Percentiles rank a stretch among this genome's conserved stretches.
These are phyloP conservation scores for Desmodus rotundus DNA, from an alignment of 2,113 vertebrate genomes.

Conservation along the genomic window DNA sequence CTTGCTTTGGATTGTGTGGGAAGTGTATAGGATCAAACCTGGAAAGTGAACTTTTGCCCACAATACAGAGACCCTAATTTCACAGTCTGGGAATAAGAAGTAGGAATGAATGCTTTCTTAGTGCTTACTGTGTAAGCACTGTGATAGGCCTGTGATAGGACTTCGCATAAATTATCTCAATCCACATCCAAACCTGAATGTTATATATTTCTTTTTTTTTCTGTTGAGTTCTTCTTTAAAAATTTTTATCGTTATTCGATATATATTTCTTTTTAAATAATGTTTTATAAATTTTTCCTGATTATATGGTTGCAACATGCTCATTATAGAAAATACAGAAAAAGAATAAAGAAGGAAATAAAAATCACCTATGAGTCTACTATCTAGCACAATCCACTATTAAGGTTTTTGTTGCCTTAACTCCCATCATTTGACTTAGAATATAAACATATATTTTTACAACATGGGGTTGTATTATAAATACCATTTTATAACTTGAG, in stretches of 20 bases:
- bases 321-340: slow-evolving; percentile 28
- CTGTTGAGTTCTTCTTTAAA: no score
- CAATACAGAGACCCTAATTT: not conserved
- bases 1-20: slow-evolving; percentile 30
- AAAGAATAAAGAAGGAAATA: slow-evolving; percentile 45
- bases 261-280: slow-evolving; percentile 30
- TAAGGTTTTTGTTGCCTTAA: slow-evolving; percentile 35
- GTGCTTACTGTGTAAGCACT: slow-evolving; percentile 7
- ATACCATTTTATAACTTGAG: slow-evolving; percentile 21
- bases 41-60: not conserved
- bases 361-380: not conserved
- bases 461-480: slow-evolving; percentile 22
- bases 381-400: not conserved
- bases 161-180: slow-evolving; percentile 34
- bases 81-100: not conserved
- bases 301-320: not conserved
- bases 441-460: slow-evolving; percentile 26
- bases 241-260: no score
- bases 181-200: not conserved
- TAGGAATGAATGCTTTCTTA: not conserved
- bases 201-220: slow-evolving; percentile 20
- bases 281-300: not conserved
- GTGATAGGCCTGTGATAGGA: not conserved
- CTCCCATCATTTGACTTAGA: slow-evolving; percentile 7
- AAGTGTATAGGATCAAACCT: slow-evolving; percentile 28